Conservation (phyloP, 2,113 vertebrate species). For the Odobenus rosmarus region DNA sequence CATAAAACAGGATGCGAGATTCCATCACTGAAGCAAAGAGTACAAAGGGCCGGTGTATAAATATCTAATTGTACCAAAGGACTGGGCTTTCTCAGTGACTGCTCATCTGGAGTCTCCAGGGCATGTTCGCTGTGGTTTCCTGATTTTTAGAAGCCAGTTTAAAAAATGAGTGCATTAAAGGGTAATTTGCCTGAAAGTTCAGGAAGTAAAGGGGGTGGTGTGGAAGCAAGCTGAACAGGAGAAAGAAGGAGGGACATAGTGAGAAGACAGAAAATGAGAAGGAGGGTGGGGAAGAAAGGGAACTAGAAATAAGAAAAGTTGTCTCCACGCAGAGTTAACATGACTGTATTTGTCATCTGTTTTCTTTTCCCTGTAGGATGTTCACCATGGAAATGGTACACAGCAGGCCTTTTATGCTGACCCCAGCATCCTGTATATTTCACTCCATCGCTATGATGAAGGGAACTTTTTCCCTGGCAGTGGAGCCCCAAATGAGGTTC, state of each 20-base stretch:
- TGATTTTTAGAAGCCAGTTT: slow-evolving; percentile 94
- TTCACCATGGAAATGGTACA: slow-evolving; percentile 96
- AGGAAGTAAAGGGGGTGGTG: slow-evolving; percentile 86
- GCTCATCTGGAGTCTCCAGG: slow-evolving; percentile 93
- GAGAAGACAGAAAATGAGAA: slow-evolving; percentile 80
- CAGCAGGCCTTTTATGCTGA: slow-evolving; percentile 94
- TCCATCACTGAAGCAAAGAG: slow-evolving; percentile 93
- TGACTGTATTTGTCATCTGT: slow-evolving; percentile 94
- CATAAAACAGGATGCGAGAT: slow-evolving; percentile 95
- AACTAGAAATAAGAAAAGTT: slow-evolving; percentile 83
- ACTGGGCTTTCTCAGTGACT: slow-evolving; percentile 95
- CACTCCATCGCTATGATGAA: slow-evolving; percentile 95
- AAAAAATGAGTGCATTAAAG: slow-evolving; percentile 95
- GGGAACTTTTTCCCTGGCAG: slow-evolving; percentile 94
- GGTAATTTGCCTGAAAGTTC: slow-evolving; percentile 92
- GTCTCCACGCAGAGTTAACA: slow-evolving; percentile 85
- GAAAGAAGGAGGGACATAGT: slow-evolving; percentile 84
- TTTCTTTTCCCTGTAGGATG: slow-evolving; percentile 94
- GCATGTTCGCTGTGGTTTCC: slow-evolving; percentile 92
- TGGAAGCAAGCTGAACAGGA: slow-evolving; percentile 81
- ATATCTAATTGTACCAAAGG: slow-evolving; percentile 94
- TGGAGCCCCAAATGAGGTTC: slow-evolving; percentile 96
- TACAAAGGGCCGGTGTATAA: slow-evolving; percentile 95
- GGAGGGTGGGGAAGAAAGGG: slow-evolving; percentile 54
- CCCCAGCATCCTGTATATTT: slow-evolving; percentile 96